Evolutionary conservation across 2,113 vertebrate genomes (phyloP).

Genomic region (Tenebrosternarchus preto): DNA sequence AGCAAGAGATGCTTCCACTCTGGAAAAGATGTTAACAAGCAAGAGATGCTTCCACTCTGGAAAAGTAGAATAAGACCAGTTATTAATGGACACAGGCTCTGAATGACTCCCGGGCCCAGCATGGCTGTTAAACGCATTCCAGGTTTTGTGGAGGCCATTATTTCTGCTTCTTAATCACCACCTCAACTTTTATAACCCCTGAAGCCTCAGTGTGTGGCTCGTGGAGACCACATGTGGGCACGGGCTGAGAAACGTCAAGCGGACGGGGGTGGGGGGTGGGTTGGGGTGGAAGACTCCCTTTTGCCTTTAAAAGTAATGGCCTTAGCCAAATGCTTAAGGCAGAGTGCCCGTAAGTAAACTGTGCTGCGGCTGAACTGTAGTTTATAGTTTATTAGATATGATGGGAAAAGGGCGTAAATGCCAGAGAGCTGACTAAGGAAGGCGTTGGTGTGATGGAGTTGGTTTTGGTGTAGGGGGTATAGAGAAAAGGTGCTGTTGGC

Average conservation of each 20-base stretch:
- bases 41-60: conserved; percentile 51
- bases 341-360: conserved; percentile 38
- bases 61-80: conserved; percentile 61
- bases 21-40: conserved; percentile 52
- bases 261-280: conserved; percentile 37
- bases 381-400: conserved; percentile 41
- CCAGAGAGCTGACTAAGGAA: background rate
- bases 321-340: conserved; percentile 48
- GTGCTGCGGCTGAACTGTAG: conserved; percentile 33
- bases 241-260: conserved; percentile 62
- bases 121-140: conserved; percentile 75
- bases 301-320: conserved; percentile 61
- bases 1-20: conserved; percentile 51
- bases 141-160: conserved; percentile 78
- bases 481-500: background rate
- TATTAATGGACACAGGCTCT: conserved; percentile 64
- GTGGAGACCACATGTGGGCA: conserved; percentile 72
- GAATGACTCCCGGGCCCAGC: conserved; percentile 61
- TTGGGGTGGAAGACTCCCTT: conserved; percentile 56
- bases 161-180: conserved; percentile 79
- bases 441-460: background rate
- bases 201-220: conserved; percentile 69
- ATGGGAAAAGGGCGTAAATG: conserved; percentile 21
- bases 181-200: conserved; percentile 75
- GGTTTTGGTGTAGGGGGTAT: background rate